A percentile compares a stretch with the other conserved stretches of the same genome.
phyloP scores from a whole-genome alignment of 2,888 invertebrate genomes.

The Limnephilus lunatus region DNA sequence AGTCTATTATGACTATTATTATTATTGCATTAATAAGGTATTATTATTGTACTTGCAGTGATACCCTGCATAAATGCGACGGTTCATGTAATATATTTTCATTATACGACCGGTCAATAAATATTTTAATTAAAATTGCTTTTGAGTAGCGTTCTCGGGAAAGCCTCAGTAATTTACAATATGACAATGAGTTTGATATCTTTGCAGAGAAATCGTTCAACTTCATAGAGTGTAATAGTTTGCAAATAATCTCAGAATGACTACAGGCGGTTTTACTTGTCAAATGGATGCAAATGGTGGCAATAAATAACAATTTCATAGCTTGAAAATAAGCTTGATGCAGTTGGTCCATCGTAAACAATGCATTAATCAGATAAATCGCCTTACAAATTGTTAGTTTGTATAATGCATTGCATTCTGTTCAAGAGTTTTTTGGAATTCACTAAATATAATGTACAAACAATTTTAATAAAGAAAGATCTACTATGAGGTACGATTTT shows the following conservation, averaged over 20 bases:
- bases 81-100: neutral
- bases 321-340: neutral
- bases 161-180: neutral
- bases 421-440: neutral
- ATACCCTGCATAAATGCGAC: neutral
- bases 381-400: neutral
- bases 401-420: neutral
- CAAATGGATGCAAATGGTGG: neutral
- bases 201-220: neutral
- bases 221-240: neutral
- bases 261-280: neutral
- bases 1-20: no score
- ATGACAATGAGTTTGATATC: neutral
- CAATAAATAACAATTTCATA: neutral
- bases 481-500: no score
- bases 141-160: neutral
- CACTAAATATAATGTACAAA: no score
- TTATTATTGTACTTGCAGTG: no score
- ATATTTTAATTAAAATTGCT: neutral
- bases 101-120: neutral
- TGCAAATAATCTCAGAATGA: neutral
- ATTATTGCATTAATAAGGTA: no score
- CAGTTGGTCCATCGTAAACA: neutral
- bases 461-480: no score
- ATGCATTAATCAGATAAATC: neutral